phyloP scores from a whole-genome alignment of 2,113 vertebrate genomes.

The Campylomormyrus numenius region DNA sequence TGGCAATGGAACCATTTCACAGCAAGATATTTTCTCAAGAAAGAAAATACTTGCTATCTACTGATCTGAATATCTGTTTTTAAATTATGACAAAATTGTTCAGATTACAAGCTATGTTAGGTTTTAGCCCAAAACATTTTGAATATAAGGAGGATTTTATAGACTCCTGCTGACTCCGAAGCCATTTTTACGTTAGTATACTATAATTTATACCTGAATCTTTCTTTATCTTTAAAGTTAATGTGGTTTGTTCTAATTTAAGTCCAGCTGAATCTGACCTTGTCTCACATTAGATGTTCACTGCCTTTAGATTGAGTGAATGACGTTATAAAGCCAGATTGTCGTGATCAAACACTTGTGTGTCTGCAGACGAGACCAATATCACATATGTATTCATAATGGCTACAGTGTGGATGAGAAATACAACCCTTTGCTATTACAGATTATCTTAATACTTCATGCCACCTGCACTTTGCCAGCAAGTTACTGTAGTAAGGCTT shows the following conservation, averaged over 20 bases:
- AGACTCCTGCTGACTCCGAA: not conserved
- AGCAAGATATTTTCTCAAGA: not conserved
- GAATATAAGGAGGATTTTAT: not conserved
- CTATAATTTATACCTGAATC: not conserved
- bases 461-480: not conserved
- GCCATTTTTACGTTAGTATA: not conserved
- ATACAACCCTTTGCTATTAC: too few species aligned
- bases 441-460: not conserved
- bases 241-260: not conserved
- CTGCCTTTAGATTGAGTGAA: not conserved
- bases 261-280: not conserved
- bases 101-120: not conserved
- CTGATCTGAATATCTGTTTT: not conserved
- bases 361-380: slow-evolving; percentile 1
- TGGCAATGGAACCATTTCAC: not conserved
- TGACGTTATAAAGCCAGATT: not conserved
- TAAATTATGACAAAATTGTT: not conserved
- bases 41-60: not conserved
- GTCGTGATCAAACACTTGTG: not conserved
- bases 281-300: not conserved
- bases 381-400: not conserved
- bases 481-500: not conserved
- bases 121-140: not conserved
- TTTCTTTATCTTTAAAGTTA: not conserved
- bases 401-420: not conserved